A percentile compares a stretch with the other conserved stretches of the same genome.
Conservation (phyloP, 1,140 invertebrate genomes). For the Sycophila sp. region DNA sequence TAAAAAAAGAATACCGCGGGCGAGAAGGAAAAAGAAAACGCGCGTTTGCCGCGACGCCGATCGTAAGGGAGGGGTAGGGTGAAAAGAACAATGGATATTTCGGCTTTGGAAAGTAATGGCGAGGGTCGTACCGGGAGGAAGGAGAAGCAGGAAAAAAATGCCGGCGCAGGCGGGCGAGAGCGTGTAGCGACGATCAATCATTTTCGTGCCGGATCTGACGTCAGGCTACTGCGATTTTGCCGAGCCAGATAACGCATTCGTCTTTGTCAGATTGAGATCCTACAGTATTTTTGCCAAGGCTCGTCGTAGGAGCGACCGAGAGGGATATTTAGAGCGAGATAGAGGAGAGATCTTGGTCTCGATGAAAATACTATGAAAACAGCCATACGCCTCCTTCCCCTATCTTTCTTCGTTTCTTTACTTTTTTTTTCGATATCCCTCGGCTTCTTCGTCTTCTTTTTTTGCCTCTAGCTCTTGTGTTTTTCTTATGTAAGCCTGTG, state of each 20-base stretch:
- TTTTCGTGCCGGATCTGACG: conserved; percentile 36
- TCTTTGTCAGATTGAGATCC: conserved; percentile 40
- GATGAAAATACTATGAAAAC: conserved; percentile 21
- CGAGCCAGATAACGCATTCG: conserved; percentile 40
- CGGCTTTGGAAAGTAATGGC: conserved; percentile 4
- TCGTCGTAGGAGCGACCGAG: not conserved
- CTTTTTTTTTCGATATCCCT: not conserved
- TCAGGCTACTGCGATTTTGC: conserved; percentile 32
- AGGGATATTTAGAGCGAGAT: not conserved
- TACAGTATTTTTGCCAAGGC: not conserved
- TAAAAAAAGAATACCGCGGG: not conserved
- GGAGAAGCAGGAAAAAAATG: not conserved
- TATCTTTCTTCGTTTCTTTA: not conserved
- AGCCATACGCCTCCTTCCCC: not conserved
- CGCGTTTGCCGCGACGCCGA: not conserved
- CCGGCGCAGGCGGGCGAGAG: not conserved
- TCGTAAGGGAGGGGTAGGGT: not conserved
- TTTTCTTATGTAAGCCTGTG: not conserved
- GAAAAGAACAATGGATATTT: conserved; percentile 23
- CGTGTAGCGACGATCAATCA: conserved; percentile 38
- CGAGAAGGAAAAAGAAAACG: not conserved
- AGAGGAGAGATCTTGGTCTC: not conserved
- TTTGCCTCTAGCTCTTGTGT: not conserved
- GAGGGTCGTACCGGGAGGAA: not conserved
- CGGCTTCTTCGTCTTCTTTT: not conserved